phyloP scores from a whole-genome alignment of 2,113 vertebrate species.

The Climacteris rufus region DNA sequence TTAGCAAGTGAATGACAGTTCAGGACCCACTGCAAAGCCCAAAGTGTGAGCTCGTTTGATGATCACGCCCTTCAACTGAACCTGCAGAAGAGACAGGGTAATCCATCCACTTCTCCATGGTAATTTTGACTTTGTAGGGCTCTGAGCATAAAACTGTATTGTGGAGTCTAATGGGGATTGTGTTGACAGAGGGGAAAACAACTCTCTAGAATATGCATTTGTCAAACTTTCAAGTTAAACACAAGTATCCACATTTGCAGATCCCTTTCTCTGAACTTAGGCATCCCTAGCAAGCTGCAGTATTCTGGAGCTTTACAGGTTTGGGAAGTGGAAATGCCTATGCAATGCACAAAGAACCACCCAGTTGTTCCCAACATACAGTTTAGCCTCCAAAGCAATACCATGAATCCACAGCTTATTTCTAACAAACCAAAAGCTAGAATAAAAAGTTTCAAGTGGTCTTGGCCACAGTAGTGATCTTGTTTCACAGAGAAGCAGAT shows the following conservation, averaged over 20 bases:
- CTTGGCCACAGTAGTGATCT: background rate
- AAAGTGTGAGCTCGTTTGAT: background rate
- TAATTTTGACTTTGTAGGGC: background rate
- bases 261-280: background rate
- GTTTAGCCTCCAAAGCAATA: background rate
- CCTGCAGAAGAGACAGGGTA: background rate
- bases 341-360: background rate
- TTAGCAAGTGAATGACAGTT: conserved; percentile 19
- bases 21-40: conserved; percentile 1
- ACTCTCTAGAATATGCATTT: background rate
- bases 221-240: background rate
- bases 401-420: background rate
- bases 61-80: background rate
- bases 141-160: background rate
- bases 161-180: background rate
- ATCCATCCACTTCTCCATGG: background rate
- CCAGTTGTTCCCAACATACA: rapidly evolving
- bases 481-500: background rate
- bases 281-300: background rate
- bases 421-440: background rate
- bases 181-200: background rate
- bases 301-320: background rate
- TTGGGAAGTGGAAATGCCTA: background rate
- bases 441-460: background rate
- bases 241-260: background rate